Base-by-base conservation (phyloP, 2,888 invertebrate genomes). In the Ennomos fuscantarius region DNA sequence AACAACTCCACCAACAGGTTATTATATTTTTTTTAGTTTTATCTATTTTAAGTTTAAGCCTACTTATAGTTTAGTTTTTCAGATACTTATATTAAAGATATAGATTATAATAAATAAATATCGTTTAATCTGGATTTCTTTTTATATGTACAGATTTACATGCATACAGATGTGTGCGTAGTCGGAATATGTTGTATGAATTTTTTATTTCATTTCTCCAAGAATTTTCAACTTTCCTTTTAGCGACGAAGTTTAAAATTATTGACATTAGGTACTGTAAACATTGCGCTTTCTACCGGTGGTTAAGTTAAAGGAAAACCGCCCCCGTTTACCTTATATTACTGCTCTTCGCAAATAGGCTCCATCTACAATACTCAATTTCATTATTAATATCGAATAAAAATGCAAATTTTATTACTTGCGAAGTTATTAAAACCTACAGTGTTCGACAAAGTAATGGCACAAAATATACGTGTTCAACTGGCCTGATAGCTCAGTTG, bases 301-400 rank as follows among this genome's bases (percentile, higher is more conserved):
- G 66, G 70, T 70, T 66, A 63, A 70, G 65, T 69, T 76, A 71
- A 76, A 72, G 73, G 65, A 75, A 78, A 70, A 72, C 56, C 68
- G 65, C 46, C 60, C 61, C 43, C 40, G 41, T 54, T 59, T 53
- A 58, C 33, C 12, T 13, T 49, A 24, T 24, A 24, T 24, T 24
- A 53, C 60, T 47, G 61, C 72, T 74, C 69, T 67, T 66, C 55
- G 63, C 45, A 68, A 63, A 69, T 60, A 58, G 60, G 58, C 62
- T 58, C 49, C 44, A 48, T 63, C 62, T 52, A 52, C 57, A 64
- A 59, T 50, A 57, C 57, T 60, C 61, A 62, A 53, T 52, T 62
- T 55, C 52, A 60, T 64, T 64, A 64, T 62, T 64, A 64, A 66
- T 62, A 59, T 56, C 46, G 50, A 59, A 59, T 66, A 61, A 59